These are phyloP conservation scores for Merops nubicus DNA, from an alignment of 2,113 vertebrate genomes.

Conservation along the genomic window DNA sequence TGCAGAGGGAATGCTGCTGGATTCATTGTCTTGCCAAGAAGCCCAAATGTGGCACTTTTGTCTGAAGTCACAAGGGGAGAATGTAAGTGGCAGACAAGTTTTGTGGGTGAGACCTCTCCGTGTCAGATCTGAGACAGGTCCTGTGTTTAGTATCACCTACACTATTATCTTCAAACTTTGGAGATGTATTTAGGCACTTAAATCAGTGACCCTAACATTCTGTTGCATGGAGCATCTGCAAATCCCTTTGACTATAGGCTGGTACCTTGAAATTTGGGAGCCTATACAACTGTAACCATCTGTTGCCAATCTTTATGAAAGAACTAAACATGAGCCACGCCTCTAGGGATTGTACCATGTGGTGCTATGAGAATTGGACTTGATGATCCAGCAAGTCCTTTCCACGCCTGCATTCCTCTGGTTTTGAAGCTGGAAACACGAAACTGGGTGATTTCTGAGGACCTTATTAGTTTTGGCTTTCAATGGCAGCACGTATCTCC, in stretches of 20 bases:
- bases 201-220: neutral
- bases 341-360: neutral
- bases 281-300: neutral
- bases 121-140: neutral
- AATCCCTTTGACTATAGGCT: neutral
- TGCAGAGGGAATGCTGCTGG: neutral
- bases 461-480: slow-evolving; percentile 52
- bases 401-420: slow-evolving; percentile 23
- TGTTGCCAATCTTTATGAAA: neutral
- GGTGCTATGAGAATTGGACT: neutral
- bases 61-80: neutral
- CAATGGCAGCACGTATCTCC: neutral
- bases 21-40: neutral
- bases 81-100: neutral
- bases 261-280: neutral
- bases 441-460: slow-evolving; percentile 30
- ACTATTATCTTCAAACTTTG: neutral
- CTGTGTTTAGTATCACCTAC: neutral
- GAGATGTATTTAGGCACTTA: neutral
- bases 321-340: neutral
- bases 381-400: slow-evolving; percentile 1
- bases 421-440: slow-evolving; percentile 37
- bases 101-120: neutral
- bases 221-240: neutral
- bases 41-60: neutral